Conservation (phyloP, 1,140 invertebrate genomes). For the Oscheius sp. region DNA sequence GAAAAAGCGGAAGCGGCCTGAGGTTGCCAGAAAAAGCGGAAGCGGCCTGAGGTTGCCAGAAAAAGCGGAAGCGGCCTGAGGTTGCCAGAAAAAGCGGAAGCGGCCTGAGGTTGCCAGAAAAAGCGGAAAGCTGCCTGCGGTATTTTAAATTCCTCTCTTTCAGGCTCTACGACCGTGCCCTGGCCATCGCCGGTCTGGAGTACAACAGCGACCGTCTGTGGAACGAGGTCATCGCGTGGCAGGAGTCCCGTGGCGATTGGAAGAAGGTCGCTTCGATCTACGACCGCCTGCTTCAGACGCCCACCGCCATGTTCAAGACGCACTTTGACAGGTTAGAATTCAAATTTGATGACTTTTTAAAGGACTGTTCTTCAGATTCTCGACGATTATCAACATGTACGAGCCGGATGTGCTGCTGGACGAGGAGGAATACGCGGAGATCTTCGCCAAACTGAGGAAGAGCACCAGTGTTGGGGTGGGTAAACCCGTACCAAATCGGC, state of each 20-base stretch:
- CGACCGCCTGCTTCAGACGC: conserved; percentile 15
- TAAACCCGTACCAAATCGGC: too few relatives aligned
- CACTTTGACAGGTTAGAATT: conserved; percentile 7
- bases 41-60: too few relatives aligned
- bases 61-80: too few relatives aligned
- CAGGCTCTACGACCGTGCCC: conserved; percentile 18
- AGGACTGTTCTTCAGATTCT: neutral
- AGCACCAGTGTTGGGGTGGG: neutral
- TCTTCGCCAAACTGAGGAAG: conserved; percentile 9
- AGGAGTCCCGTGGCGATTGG: neutral
- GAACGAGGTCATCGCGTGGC: conserved; percentile 16
- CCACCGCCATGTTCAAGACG: conserved; percentile 6
- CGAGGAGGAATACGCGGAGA: conserved; percentile 44
- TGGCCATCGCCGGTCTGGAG: conserved; percentile 15
- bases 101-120: too few relatives aligned
- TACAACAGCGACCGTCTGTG: conserved; percentile 29
- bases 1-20: too few relatives aligned
- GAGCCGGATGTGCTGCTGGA: conserved; percentile 17
- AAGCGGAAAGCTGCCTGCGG: too few relatives aligned
- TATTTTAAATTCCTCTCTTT: neutral
- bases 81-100: too few relatives aligned
- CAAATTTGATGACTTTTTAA: too few relatives aligned
- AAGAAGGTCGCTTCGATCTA: neutral
- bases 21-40: too few relatives aligned
- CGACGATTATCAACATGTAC: conserved; percentile 13